phyloP scores from a whole-genome alignment of 2,113 vertebrate genomes.

The Corythornis vintsioides region DNA sequence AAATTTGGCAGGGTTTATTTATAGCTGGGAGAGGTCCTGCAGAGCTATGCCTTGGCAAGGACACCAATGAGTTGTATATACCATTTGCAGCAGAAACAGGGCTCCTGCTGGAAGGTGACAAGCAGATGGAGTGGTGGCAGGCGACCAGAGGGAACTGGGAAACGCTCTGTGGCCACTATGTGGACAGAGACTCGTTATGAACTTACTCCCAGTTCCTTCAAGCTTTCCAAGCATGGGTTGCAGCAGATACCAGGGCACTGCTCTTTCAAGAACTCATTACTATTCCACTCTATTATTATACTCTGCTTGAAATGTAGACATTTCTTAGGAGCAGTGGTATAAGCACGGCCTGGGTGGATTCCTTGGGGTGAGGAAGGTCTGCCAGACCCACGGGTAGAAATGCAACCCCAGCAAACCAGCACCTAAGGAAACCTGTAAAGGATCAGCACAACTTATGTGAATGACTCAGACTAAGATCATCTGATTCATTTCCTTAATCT shows the following conservation, averaged over 20 bases:
- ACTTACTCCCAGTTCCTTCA: background rate
- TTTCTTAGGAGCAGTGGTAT: background rate
- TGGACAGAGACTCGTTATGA: background rate
- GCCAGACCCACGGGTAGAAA: background rate
- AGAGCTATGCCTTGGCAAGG: slow-evolving; percentile 74
- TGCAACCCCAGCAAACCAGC: background rate
- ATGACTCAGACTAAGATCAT: background rate
- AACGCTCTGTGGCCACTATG: background rate
- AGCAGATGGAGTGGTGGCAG: background rate
- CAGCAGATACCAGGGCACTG: background rate
- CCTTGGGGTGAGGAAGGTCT: background rate
- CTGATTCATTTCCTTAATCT: slow-evolving; percentile 32
- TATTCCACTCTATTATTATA: background rate
- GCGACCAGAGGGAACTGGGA: background rate
- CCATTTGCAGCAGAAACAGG: slow-evolving; percentile 48
- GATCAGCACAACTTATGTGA: background rate
- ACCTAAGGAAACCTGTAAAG: background rate
- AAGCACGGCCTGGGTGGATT: background rate
- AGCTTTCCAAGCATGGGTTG: background rate
- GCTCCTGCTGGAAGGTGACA: slow-evolving; percentile 55
- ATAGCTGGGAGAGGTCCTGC: slow-evolving; percentile 75
- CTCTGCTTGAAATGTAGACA: background rate
- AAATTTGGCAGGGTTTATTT: slow-evolving; percentile 78
- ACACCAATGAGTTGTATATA: slow-evolving; percentile 18
- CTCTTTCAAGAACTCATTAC: background rate